Percentiles rank a stretch among this genome's conserved stretches.
Conservation (phyloP, 2,888 invertebrate species). For the Meganola albula region DNA sequence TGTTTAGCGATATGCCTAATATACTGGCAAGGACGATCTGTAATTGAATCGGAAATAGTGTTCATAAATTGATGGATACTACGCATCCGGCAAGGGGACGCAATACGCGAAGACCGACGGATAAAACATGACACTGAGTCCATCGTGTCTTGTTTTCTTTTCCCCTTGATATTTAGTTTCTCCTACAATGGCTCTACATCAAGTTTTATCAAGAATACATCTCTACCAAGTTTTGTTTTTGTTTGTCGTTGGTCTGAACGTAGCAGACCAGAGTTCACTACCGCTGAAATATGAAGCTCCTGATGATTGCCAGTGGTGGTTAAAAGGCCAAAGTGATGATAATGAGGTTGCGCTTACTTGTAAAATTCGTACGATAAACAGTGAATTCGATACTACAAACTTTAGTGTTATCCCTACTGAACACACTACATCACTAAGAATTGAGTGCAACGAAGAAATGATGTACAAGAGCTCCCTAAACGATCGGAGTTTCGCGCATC, state of each 20-base stretch:
- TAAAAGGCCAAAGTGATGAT: constrained; percentile 78
- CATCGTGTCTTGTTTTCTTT: constrained; percentile 68
- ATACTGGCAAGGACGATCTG: constrained; percentile 50
- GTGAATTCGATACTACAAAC: constrained; percentile 92
- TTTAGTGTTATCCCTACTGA: constrained; percentile 91
- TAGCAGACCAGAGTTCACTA: constrained; percentile 69
- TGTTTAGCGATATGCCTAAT: too few relatives aligned
- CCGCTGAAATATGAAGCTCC: constrained; percentile 86
- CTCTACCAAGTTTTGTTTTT: constrained; percentile 62
- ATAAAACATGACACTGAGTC: constrained; percentile 76
- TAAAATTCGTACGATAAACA: constrained; percentile 89
- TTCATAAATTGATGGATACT: constrained; percentile 74
- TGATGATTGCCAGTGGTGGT: constrained; percentile 90
- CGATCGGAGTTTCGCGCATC: constrained; percentile 86
- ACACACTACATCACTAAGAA: constrained; percentile 86
- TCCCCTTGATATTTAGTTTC: constrained; percentile 72
- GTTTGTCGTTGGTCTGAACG: constrained; percentile 62
- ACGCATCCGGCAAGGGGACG: constrained; percentile 69
- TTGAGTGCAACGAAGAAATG: constrained; percentile 88
- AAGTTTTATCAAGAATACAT: constrained; percentile 50
- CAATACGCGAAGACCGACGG: constrained; percentile 68
- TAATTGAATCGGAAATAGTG: constrained; percentile 54
- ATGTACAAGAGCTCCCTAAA: constrained; percentile 88
- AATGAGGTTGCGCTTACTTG: constrained; percentile 88
- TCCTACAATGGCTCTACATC: constrained; percentile 61